Conservation (phyloP, 2,888 invertebrate species). For the Ophion ellenae region DNA sequence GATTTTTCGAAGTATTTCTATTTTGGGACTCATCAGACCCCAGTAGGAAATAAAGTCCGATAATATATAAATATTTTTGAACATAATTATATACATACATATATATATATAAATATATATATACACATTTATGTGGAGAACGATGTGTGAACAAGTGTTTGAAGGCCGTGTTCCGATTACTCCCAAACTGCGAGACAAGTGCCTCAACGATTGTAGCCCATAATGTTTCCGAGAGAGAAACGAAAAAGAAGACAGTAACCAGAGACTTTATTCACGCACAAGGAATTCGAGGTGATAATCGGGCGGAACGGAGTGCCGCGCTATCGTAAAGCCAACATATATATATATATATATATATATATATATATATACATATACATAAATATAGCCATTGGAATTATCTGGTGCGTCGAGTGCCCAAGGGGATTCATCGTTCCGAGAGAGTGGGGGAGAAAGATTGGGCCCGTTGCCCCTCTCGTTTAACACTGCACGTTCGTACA, state of each 20-base stretch:
- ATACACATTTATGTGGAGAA: neutral
- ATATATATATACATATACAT: neutral
- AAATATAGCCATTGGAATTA: conserved; percentile 5
- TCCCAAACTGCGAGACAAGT: neutral
- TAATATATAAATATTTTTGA: neutral
- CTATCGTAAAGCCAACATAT: conserved; percentile 27
- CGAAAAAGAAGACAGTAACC: neutral
- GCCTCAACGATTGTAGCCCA: neutral
- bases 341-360: neutral
- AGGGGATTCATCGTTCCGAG: conserved; percentile 2
- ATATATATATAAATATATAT: neutral
- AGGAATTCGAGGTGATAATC: neutral
- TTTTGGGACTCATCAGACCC: neutral
- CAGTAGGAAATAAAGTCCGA: neutral
- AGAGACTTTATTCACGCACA: neutral
- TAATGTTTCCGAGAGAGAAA: neutral
- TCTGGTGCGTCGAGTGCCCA: conserved; percentile 35
- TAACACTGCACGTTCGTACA: neutral
- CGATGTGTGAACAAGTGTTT: conserved; percentile 20
- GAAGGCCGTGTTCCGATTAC: neutral
- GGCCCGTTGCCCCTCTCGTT: conserved; percentile 15
- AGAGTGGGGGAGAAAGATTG: conserved; percentile 27
- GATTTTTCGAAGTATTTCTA: neutral
- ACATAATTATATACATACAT: neutral
- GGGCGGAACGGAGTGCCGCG: neutral